Evolutionary conservation across 2,888 invertebrate genomes (phyloP).

Genomic region (Euproctis similis): DNA sequence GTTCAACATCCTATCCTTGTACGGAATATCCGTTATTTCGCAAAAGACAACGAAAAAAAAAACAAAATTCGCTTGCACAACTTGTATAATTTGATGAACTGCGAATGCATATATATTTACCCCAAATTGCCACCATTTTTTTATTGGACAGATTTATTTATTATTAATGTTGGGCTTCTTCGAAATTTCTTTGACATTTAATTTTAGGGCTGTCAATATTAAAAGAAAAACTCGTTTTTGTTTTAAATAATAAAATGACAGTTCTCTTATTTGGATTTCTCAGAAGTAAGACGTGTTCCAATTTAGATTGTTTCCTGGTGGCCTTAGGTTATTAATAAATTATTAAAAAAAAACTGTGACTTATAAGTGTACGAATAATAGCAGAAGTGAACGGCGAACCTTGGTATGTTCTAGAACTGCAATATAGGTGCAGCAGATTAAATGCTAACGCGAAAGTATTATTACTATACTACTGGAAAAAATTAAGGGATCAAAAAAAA

Average conservation of each 20-base stretch:
- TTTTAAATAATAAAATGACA: too few species aligned
- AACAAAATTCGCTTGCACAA: not conserved
- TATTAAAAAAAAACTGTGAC: conserved; percentile 18
- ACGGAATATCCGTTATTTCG: conserved; percentile 3
- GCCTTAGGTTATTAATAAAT: conserved; percentile 19
- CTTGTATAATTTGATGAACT: too few species aligned
- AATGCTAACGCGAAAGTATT: not conserved
- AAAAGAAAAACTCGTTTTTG: too few species aligned
- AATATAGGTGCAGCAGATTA: conserved; percentile 2
- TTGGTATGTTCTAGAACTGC: conserved; percentile 18
- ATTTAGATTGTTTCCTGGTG: conserved; percentile 20
- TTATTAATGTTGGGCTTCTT: too few species aligned
- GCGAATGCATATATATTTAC: too few species aligned
- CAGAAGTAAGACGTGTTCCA: conserved; percentile 5
- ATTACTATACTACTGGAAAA: not conserved
- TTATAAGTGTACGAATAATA: conserved; percentile 9
- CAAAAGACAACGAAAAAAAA: not conserved
- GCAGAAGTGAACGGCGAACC: conserved; percentile 21
- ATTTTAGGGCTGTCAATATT: too few species aligned
- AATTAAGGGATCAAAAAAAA: too few species aligned
- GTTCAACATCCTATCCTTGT: conserved; percentile 1
- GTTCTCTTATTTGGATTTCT: conserved; percentile 7
- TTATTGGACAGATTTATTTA: too few species aligned
- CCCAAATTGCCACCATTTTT: too few species aligned
- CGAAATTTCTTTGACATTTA: too few species aligned